Evolutionary conservation across 2,888 invertebrate species (phyloP).

Genomic region (Apeira syringaria): DNA sequence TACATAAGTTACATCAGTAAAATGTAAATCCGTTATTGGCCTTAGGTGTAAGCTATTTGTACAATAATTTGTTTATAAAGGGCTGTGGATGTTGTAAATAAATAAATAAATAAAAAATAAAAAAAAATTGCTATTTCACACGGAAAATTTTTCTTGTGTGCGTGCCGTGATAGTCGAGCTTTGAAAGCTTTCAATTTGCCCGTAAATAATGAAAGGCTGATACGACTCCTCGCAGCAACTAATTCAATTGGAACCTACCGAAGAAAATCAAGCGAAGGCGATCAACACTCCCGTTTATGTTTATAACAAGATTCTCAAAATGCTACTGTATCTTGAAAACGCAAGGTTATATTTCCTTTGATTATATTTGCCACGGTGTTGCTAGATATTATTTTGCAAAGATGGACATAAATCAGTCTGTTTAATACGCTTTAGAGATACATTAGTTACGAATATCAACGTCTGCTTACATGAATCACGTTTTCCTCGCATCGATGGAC

Average conservation of each 20-base stretch:
- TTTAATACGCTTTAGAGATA: constrained; percentile 51
- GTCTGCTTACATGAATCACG: constrained; percentile 56
- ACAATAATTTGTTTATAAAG: no score
- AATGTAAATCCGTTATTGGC: no score
- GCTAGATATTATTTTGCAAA: constrained; percentile 31
- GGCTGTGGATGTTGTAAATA: no score
- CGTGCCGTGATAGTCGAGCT: not conserved
- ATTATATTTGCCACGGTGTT: not conserved
- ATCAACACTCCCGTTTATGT: no score
- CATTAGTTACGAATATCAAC: constrained; percentile 48
- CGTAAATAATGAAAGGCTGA: constrained; percentile 6
- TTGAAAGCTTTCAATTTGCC: constrained; percentile 14
- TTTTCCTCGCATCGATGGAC: no score
- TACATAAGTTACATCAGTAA: no score
- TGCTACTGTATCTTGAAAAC: not conserved
- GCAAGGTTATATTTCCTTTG: constrained; percentile 3
- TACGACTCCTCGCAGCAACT: constrained; percentile 15
- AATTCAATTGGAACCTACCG: constrained; percentile 23
- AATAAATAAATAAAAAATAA: no score
- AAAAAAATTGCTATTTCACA: constrained; percentile 3
- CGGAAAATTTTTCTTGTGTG: constrained; percentile 1
- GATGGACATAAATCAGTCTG: constrained; percentile 48
- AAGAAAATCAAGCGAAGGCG: constrained; percentile 37
- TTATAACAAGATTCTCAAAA: no score
- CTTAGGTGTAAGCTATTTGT: no score